Evolutionary conservation across 2,113 vertebrate genomes (phyloP).

Genomic region (Microcebus tavaratra): DNA sequence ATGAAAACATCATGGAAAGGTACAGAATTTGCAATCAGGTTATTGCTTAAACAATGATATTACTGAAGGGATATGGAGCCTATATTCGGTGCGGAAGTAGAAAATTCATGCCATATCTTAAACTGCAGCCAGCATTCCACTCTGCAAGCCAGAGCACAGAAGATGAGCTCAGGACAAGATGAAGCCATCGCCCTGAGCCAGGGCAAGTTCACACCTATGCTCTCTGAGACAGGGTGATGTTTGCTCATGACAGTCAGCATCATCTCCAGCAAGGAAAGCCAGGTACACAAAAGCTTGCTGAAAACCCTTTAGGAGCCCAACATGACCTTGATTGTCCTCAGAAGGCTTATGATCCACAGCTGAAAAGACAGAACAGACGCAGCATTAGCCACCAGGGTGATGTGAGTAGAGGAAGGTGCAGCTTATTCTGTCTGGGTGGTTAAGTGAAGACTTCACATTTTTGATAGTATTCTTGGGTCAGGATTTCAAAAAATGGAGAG

Average conservation of each 20-base stretch:
- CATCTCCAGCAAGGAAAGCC: neutral
- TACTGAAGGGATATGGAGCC: neutral
- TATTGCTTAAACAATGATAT: neutral
- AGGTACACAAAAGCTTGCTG: neutral
- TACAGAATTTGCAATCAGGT: neutral
- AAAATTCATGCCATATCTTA: neutral
- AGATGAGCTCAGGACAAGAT: too few species aligned
- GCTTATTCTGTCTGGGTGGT: neutral
- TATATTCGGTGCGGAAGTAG: neutral
- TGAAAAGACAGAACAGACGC: neutral
- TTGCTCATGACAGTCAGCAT: neutral
- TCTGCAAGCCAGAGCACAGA: neutral
- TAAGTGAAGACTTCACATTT: neutral
- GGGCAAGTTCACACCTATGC: neutral
- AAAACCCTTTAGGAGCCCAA: neutral
- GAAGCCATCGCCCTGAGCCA: neutral
- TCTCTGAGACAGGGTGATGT: rapidly evolving
- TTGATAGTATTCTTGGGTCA: neutral
- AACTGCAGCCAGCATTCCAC: too few species aligned
- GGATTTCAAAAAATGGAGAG: neutral
- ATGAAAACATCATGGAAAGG: neutral
- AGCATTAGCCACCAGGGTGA: neutral
- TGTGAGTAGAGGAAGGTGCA: neutral
- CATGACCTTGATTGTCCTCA: neutral
- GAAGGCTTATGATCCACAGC: neutral